Evolutionary conservation across 2,888 invertebrate species (phyloP).

Genomic region (Pyrochroa serraticornis): DNA sequence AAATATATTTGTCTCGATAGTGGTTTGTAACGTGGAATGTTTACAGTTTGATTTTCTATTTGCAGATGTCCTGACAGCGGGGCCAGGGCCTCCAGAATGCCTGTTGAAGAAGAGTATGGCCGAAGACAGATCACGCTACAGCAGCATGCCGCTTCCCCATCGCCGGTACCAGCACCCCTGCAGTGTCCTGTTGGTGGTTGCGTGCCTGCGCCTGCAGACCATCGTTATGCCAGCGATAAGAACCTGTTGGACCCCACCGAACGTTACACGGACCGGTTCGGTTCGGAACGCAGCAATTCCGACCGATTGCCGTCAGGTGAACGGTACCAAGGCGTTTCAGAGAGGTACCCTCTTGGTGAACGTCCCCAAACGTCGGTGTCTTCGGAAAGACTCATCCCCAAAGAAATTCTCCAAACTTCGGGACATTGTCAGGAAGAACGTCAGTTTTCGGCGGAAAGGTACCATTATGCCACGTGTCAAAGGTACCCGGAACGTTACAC

Average conservation of each 20-base stretch:
- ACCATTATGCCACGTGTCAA: slow-evolving; percentile 39
- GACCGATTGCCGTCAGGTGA: slow-evolving; percentile 54
- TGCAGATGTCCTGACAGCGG: slow-evolving; percentile 71
- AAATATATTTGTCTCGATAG: too few species aligned
- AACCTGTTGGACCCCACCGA: slow-evolving; percentile 32
- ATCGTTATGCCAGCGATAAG: slow-evolving; percentile 40
- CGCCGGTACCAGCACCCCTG: slow-evolving; percentile 34
- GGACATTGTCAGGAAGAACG: slow-evolving; percentile 38
- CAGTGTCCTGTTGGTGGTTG: slow-evolving; percentile 48
- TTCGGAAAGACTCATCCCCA: slow-evolving; percentile 48
- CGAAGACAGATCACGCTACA: slow-evolving; percentile 30
- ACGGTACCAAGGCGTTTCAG: slow-evolving; percentile 54
- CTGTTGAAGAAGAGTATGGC: slow-evolving; percentile 59
- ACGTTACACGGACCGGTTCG: slow-evolving; percentile 43
- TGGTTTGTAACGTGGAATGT: too few species aligned
- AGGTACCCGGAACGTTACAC: slow-evolving; percentile 48
- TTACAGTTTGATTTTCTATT: slow-evolving; percentile 30
- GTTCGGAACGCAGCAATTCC: slow-evolving; percentile 51
- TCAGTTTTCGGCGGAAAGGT: slow-evolving; percentile 41
- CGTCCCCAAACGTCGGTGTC: slow-evolving; percentile 60
- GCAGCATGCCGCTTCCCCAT: slow-evolving; percentile 40
- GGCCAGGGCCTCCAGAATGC: slow-evolving; percentile 70
- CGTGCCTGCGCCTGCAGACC: slow-evolving; percentile 41
- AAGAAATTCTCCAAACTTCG: slow-evolving; percentile 36
- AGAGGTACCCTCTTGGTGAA: slow-evolving; percentile 56